phyloP scores from a whole-genome alignment of 2,797 vertebrate species.

The Odontamblyopus rebecca region DNA sequence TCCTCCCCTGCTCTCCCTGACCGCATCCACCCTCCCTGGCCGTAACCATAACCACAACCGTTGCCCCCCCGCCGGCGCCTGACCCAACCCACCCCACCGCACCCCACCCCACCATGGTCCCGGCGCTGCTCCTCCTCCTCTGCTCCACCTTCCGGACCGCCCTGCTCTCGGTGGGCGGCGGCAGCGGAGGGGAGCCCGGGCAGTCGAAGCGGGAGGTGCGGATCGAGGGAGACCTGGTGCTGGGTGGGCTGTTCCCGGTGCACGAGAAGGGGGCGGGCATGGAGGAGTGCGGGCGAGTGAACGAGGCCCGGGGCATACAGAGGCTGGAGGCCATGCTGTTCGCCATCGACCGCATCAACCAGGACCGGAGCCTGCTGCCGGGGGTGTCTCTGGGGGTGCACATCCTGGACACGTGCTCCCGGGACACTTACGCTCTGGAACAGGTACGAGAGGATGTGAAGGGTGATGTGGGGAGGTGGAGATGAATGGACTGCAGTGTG shows the following conservation, averaged over 20 bases:
- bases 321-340: slow-evolving; percentile 98
- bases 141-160: slow-evolving; percentile 78
- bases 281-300: slow-evolving; percentile 96
- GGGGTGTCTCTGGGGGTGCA: slow-evolving; percentile 94
- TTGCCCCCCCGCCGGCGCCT: slow-evolving; percentile 48
- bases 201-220: slow-evolving; percentile 91
- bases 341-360: slow-evolving; percentile 96
- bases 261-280: slow-evolving; percentile 93
- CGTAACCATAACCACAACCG: slow-evolving; percentile 40
- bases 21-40: slow-evolving; percentile 58
- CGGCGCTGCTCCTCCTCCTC: slow-evolving; percentile 80
- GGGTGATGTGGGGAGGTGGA: not conserved
- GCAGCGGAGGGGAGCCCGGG: slow-evolving; percentile 77
- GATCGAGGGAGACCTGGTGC: slow-evolving; percentile 95
- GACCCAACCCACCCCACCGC: slow-evolving; percentile 29
- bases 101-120: slow-evolving; percentile 81
- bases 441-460: slow-evolving; percentile 66
- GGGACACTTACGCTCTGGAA: slow-evolving; percentile 92
- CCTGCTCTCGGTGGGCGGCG: slow-evolving; percentile 79
- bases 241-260: slow-evolving; percentile 95
- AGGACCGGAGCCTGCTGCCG: slow-evolving; percentile 84
- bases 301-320: slow-evolving; percentile 95
- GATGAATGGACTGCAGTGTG: not conserved
- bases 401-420: slow-evolving; percentile 96
- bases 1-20: slow-evolving; percentile 70